Conservation (phyloP, 64 coral and sea anemone species). For the Montipora efflorescens region DNA sequence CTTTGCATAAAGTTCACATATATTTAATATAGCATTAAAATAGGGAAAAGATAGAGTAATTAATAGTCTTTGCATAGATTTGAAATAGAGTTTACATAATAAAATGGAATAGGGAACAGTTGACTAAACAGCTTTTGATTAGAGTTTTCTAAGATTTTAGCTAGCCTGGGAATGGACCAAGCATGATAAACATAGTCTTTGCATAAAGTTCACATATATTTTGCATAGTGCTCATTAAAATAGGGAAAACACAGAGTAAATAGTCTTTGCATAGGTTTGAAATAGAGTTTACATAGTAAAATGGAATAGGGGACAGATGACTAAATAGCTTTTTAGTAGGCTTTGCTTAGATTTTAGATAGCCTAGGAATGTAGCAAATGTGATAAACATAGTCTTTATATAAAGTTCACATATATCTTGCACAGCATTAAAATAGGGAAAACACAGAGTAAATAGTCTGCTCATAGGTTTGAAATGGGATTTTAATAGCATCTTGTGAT, state of each 20-base stretch:
- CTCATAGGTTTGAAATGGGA: not conserved
- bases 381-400: not conserved
- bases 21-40: not conserved
- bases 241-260: not conserved
- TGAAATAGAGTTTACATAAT: not conserved
- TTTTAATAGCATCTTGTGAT: not conserved
- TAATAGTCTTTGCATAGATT: not conserved
- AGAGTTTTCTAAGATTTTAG: not conserved
- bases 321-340: not conserved
- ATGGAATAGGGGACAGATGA: not conserved
- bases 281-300: not conserved
- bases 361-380: too few species aligned
- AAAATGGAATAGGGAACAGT: not conserved
- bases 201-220: not conserved
- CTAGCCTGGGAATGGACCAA: too few species aligned
- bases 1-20: slow-evolving; percentile 4
- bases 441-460: too few species aligned
- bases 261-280: not conserved
- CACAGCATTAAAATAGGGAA: too few species aligned
- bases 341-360: too few species aligned
- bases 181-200: not conserved
- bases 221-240: not conserved
- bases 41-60: not conserved
- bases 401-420: not conserved
- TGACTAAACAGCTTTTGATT: not conserved